Conservation (phyloP, 2,113 vertebrate species). For the Vulpes vulpes region DNA sequence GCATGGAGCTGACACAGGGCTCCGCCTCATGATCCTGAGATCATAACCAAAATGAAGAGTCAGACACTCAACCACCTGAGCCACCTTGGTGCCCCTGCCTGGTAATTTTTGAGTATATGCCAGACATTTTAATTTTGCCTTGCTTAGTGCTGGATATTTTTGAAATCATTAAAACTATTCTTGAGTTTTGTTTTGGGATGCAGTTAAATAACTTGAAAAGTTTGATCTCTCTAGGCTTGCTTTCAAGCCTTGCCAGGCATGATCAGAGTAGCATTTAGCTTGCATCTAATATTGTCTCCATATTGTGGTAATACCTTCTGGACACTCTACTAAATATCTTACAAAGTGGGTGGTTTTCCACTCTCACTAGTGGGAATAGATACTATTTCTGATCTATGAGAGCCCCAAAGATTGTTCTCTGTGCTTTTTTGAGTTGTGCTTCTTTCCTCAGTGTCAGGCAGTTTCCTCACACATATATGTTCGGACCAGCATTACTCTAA, state of each 20-base stretch:
- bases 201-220: neutral
- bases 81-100: neutral
- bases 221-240: neutral
- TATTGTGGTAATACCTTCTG: neutral
- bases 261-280: neutral
- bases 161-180: neutral
- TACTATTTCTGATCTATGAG: neutral
- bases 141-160: neutral
- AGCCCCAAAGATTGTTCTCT: neutral
- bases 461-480: neutral
- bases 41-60: neutral
- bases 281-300: neutral
- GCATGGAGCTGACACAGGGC: neutral
- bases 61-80: neutral
- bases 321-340: neutral
- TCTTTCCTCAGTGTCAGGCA: neutral
- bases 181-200: neutral
- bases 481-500: neutral
- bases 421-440: neutral
- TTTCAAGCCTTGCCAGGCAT: neutral
- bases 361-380: neutral
- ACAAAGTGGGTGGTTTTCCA: neutral
- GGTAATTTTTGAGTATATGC: constrained; percentile 19
- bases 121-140: neutral
- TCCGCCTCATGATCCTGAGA: neutral